Percentiles rank a stretch among this genome's conserved stretches.
Conservation (phyloP, 2,888 invertebrate species). For the Chirona hameri region DNA sequence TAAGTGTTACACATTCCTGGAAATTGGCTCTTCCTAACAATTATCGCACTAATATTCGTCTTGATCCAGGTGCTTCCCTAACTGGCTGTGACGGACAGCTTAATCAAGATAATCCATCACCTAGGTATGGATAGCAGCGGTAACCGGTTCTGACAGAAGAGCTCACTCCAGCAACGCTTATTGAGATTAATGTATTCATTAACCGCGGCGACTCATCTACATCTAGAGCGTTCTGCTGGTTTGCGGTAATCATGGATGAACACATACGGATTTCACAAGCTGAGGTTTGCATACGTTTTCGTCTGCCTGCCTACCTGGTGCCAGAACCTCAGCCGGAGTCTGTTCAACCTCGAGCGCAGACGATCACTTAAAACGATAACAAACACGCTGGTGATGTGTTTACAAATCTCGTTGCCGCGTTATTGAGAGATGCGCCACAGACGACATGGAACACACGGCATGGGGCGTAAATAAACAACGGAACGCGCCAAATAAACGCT, state of each 20-base stretch:
- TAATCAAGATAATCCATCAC: not conserved
- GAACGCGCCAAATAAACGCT: slow-evolving; percentile 5
- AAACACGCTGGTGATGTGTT: not conserved
- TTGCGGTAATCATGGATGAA: not conserved
- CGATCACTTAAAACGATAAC: slow-evolving; percentile 7
- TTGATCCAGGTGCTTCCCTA: too few relatives aligned
- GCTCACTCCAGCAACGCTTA: not conserved
- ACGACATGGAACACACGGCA: slow-evolving; percentile 27
- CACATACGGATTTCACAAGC: not conserved
- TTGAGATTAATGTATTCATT: not conserved
- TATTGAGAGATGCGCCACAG: slow-evolving; percentile 26
- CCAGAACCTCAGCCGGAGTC: not conserved
- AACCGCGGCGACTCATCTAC: not conserved
- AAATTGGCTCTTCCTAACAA: too few relatives aligned
- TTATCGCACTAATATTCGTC: too few relatives aligned
- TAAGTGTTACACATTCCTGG: too few relatives aligned
- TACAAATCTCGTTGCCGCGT: slow-evolving; percentile 27
- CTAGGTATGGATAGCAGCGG: not conserved
- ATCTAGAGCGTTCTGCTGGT: not conserved
- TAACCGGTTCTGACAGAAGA: not conserved
- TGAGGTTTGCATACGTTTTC: not conserved
- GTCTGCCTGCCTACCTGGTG: not conserved
- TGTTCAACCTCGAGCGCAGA: not conserved
- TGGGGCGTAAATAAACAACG: slow-evolving; percentile 26
- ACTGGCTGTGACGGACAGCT: too few relatives aligned